phyloP scores from a whole-genome alignment of 2,888 invertebrate genomes.

The Dascillus cervinus region DNA sequence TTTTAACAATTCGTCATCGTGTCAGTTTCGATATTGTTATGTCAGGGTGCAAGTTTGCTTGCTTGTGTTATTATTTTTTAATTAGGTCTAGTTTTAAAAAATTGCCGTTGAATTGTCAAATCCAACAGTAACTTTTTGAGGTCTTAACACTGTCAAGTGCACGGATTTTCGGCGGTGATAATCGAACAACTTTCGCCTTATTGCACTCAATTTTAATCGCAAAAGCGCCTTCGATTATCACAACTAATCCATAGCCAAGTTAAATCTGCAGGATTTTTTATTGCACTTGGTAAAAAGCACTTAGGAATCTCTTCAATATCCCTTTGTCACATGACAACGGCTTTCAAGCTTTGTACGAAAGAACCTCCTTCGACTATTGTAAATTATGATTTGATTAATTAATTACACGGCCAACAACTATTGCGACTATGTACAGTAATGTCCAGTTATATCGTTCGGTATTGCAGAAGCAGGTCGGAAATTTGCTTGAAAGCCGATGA shows the following conservation, averaged over 20 bases:
- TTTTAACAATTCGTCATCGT: no score
- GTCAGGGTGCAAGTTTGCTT: slow-evolving; percentile 23
- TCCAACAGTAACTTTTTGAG: slow-evolving; percentile 46
- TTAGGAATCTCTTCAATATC: slow-evolving; percentile 41
- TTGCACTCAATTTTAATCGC: no score
- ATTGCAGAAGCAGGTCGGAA: slow-evolving; percentile 36
- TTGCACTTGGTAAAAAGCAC: slow-evolving; percentile 40
- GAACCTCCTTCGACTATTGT: slow-evolving; percentile 36
- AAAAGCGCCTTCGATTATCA: no score
- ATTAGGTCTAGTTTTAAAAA: slow-evolving; percentile 8
- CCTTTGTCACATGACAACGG: slow-evolving; percentile 35
- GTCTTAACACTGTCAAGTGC: slow-evolving; percentile 37
- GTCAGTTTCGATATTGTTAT: no score
- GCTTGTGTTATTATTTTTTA: slow-evolving; percentile 8
- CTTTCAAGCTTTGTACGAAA: slow-evolving; percentile 40
- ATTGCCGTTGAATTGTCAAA: slow-evolving; percentile 38
- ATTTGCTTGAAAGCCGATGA: slow-evolving; percentile 34
- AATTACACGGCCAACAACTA: no score
- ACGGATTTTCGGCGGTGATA: no score
- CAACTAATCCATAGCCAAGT: slow-evolving; percentile 32
- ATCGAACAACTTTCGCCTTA: no score
- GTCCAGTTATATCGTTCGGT: no score
- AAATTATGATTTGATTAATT: no score
- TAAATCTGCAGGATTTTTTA: slow-evolving; percentile 42
- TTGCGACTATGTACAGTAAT: no score